Base-by-base conservation (phyloP, 2,888 invertebrate species). In the Acronicta aceris region DNA sequence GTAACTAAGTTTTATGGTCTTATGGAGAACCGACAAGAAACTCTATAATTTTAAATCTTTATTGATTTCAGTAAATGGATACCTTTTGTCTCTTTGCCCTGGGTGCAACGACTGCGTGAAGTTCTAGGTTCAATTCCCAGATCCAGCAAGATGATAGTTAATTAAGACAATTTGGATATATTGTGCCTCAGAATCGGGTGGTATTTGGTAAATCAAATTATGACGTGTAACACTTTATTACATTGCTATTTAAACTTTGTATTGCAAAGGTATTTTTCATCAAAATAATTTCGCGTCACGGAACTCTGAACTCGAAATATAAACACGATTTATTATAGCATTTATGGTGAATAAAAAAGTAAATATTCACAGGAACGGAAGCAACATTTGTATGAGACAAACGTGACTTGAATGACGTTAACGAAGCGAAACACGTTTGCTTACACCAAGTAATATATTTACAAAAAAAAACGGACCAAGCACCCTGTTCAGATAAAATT, bases 391-490 rank as follows among this genome's bases (percentile, higher is more conserved):
- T 81, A 79, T 81, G 74, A 74, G 71, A 73, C 66, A 68, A 53
- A 82, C 83, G 81, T 81, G 81, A 81, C 78, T 66, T 21, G 74
- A 78, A 79, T 82, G 58, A 52, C 12, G 55, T 61, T 73, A 78
- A 76, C 74, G 68, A 73, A 74, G 79, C 73, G 65, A 65, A 71
- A 76, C 65, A 65, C 55, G 64, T 62, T 64, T 76, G 68, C 54
- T 66, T 67, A 75, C 57, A 67, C 55, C 60, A 51, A 65, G 68
- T 75, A 71, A 72, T 67, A 72, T 72, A 69, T 71, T 76, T 68
- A 59, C 65, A 69, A 73, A 74, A 69, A 73, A 74, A 49, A 67
- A 68, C 41, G 21, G 13, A 33, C 13, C 17, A 68, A 54, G 67
- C 45, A 56, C 56, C 12, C 12, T 8, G 53, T 70, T 46, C 47